Evolutionary conservation across 2,797 vertebrate species (phyloP).

Genomic region (Clamator glandarius): DNA sequence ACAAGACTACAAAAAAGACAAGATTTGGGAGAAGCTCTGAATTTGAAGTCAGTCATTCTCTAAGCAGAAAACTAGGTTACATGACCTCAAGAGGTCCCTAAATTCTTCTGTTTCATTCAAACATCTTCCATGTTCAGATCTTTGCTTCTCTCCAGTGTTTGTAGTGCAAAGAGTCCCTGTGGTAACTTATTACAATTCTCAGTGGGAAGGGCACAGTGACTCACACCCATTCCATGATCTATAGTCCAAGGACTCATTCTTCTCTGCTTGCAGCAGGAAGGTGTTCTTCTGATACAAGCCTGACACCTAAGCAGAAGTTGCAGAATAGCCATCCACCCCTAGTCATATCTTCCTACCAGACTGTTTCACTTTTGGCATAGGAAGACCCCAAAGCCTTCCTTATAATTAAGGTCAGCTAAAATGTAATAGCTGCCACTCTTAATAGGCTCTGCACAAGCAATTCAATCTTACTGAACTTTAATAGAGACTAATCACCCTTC

Average conservation of each 20-base stretch:
- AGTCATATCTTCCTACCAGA: not conserved
- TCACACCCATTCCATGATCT: not conserved
- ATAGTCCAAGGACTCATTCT: not conserved
- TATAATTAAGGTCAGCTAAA: not conserved
- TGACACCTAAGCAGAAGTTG: not conserved
- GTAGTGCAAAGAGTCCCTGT: not conserved
- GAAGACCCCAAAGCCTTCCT: not conserved
- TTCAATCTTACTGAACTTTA: not conserved
- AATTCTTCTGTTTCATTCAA: not conserved
- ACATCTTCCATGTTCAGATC: not conserved
- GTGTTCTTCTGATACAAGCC: not conserved
- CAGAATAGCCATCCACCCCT: not conserved
- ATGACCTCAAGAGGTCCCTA: not conserved
- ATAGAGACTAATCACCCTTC: not conserved
- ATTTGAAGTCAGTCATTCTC: not conserved
- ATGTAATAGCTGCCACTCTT: not conserved
- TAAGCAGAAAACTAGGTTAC: not conserved
- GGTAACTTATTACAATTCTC: not conserved
- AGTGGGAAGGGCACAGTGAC: not conserved
- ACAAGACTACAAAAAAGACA: not conserved
- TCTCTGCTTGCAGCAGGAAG: not conserved
- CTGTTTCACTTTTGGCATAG: not conserved
- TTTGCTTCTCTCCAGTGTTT: not conserved
- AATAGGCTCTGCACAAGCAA: not conserved
- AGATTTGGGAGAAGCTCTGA: not conserved